A percentile compares a stretch with the other conserved stretches of the same genome.
Evolutionary conservation across 1,140 invertebrate species (phyloP).

Genomic region (Hetaerina americana): DNA sequence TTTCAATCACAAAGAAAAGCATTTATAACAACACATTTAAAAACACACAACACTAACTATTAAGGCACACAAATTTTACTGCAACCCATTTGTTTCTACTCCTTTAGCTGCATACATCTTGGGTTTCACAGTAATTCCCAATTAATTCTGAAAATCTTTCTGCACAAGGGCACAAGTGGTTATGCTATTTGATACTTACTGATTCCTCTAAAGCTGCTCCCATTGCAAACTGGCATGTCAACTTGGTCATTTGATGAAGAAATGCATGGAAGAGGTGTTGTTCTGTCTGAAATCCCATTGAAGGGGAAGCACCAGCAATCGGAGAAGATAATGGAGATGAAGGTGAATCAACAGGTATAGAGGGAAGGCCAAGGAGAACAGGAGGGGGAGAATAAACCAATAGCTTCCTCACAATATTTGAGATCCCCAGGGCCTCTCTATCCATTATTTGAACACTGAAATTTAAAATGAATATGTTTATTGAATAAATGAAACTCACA

Average conservation of each 20-base stretch:
- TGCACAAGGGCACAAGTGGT: too few relatives aligned
- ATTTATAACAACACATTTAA: too few relatives aligned
- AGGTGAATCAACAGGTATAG: slow-evolving; percentile 9
- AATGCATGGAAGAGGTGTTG: slow-evolving; percentile 34
- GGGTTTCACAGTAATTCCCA: too few relatives aligned
- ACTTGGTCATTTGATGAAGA: slow-evolving; percentile 49
- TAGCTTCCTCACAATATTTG: slow-evolving; percentile 49
- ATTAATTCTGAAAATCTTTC: too few relatives aligned
- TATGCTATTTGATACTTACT: too few relatives aligned
- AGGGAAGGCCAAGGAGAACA: slow-evolving; percentile 31
- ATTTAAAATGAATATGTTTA: too few relatives aligned
- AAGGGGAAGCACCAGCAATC: neutral
- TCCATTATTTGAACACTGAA: slow-evolving; percentile 42
- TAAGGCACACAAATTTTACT: too few relatives aligned
- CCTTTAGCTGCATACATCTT: too few relatives aligned
- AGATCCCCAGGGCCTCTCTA: slow-evolving; percentile 48
- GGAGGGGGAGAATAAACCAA: slow-evolving; percentile 43
- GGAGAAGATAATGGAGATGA: slow-evolving; percentile 26
- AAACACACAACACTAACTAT: too few relatives aligned
- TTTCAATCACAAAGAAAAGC: too few relatives aligned
- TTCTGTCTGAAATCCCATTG: neutral
- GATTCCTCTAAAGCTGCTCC: slow-evolving; percentile 59
- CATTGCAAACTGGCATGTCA: slow-evolving; percentile 63
- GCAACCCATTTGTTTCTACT: too few relatives aligned
- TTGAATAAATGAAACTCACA: too few relatives aligned